phyloP scores from a whole-genome alignment of 2,113 vertebrate species.

The Callospermophilus lateralis region DNA sequence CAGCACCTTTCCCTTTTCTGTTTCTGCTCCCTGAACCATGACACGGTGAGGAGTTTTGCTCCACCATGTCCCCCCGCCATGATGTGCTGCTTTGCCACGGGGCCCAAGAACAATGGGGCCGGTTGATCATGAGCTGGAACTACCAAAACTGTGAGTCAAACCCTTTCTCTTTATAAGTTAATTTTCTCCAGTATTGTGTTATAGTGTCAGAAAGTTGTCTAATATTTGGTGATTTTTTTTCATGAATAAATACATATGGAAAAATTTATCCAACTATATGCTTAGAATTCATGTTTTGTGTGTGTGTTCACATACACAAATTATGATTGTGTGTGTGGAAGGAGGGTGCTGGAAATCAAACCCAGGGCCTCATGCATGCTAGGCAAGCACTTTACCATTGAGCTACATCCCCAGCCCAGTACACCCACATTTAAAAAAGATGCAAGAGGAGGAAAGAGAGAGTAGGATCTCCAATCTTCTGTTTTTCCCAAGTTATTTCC shows the following conservation, averaged over 20 bases:
- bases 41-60: too few relatives aligned
- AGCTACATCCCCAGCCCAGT: too few relatives aligned
- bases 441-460: background rate
- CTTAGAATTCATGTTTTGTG: background rate
- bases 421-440: too few relatives aligned
- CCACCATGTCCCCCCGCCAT: too few relatives aligned
- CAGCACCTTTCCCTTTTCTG: background rate
- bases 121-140: background rate
- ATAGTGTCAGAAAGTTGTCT: background rate
- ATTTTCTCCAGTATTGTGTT: background rate
- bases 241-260: background rate
- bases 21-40: background rate
- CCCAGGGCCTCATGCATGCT: too few relatives aligned
- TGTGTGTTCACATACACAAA: background rate
- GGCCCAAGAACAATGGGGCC: background rate
- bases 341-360: too few relatives aligned
- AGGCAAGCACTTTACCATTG: too few relatives aligned
- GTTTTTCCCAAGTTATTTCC: background rate
- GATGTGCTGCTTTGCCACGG: background rate
- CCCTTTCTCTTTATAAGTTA: background rate
- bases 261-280: background rate
- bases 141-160: background rate
- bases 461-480: background rate
- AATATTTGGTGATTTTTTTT: background rate
- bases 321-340: too few relatives aligned